Evolutionary conservation across 2,888 invertebrate genomes (phyloP), one percentile per base, ranked within the genome.

Genomic region (Cartodere bifasciata): DNA sequence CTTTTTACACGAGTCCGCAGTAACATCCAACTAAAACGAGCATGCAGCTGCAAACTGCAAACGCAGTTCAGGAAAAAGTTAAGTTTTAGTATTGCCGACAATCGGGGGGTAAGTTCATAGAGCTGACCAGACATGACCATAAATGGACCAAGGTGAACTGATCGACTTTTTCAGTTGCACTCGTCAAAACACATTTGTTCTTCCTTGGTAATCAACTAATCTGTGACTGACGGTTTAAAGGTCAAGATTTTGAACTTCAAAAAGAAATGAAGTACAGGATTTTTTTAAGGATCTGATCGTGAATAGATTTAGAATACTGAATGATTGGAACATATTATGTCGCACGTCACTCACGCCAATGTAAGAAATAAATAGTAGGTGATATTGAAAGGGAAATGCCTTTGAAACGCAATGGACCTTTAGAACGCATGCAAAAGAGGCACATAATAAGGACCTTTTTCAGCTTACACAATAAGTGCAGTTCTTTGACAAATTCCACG

Each of bases 41-140:
- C 31, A 48, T 49, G 50, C 51, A 50, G 52, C 51, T 51, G 51
- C 49, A n/a, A n/a, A n/a, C n/a, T n/a, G n/a, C n/a, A n/a, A n/a
- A n/a, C n/a, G n/a, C n/a, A n/a, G 49, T 51, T 48, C 46, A 50
- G 53, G 56, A 56, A 56, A 55, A 55, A 56, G 50, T 46, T 37
- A n/a, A 43, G 45, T 51, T 52, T 52, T 31, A 37, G 48, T 43
- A 41, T 40, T 46, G 49, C 47, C 48, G 50, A 50, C 50, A 49
- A 45, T 43, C 42, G 41, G 44, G 44, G n/a, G 52, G 51, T 51
- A 50, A 50, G 49, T 52, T 53, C 51, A 52, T 53, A 53, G 50
- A 52, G 43, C 45, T 43, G 48, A 52, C 52, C 51, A 50, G 53
- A 50, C 51, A 48, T 53, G 49, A 48, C 53, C 53, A 53, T 52